A percentile compares a stretch with the other conserved stretches of the same genome.
phyloP scores from a whole-genome alignment of 1,140 invertebrate species.

The Melipona quadrifasciata region DNA sequence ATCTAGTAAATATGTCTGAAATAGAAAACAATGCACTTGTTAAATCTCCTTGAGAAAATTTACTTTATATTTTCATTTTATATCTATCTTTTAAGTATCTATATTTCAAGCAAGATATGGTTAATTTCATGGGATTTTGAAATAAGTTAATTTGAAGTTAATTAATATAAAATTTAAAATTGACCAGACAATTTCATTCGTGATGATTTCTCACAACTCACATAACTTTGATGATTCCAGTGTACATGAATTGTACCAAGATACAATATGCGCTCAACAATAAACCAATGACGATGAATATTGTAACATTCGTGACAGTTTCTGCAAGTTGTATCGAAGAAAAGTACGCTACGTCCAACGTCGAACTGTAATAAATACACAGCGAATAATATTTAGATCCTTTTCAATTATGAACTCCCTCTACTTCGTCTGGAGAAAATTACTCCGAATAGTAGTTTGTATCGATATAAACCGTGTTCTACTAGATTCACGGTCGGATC shows the following conservation, averaged over 20 bases:
- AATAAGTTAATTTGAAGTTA: too few relatives aligned
- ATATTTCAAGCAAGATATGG: neutral
- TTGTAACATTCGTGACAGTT: neutral
- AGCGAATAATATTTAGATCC: conserved; percentile 22
- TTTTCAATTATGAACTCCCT: conserved; percentile 7
- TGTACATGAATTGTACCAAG: neutral
- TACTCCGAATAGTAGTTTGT: neutral
- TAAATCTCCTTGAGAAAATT: neutral
- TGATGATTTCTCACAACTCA: neutral
- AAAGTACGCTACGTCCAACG: neutral
- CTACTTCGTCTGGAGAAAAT: neutral
- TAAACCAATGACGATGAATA: neutral
- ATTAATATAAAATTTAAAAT: too few relatives aligned
- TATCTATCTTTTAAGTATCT: too few relatives aligned
- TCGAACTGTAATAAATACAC: conserved; percentile 23
- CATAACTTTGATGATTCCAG: neutral
- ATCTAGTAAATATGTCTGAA: conserved; percentile 11
- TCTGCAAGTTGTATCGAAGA: neutral
- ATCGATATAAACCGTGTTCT: neutral
- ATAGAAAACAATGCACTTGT: neutral
- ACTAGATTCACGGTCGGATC: neutral
- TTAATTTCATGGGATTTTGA: neutral
- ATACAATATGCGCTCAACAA: neutral
- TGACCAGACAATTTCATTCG: too few relatives aligned
- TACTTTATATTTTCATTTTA: neutral